These are phyloP conservation scores for Drosophila borealis DNA, from an alignment of 2,888 invertebrate species.

Conservation along the genomic window DNA sequence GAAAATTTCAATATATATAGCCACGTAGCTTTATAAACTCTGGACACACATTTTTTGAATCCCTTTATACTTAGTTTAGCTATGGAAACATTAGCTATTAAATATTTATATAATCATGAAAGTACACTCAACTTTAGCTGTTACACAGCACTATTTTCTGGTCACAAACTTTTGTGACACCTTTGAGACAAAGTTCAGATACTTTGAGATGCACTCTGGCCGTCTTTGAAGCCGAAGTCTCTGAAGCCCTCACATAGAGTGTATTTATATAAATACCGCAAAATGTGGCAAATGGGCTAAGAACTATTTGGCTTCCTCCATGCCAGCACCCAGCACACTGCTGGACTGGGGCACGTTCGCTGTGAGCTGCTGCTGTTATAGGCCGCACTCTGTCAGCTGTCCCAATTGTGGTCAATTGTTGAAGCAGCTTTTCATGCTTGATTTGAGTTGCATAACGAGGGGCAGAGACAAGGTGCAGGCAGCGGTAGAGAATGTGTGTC, in stretches of 20 bases:
- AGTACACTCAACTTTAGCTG: too few relatives aligned
- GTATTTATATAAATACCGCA: constrained; percentile 59
- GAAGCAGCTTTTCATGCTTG: constrained; percentile 62
- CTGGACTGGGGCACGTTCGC: constrained; percentile 31
- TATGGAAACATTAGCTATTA: too few relatives aligned
- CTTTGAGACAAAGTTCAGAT: too few relatives aligned
- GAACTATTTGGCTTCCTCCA: constrained; percentile 77
- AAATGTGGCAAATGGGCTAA: constrained; percentile 72
- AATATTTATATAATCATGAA: too few relatives aligned
- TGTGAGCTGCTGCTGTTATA: constrained; percentile 37
- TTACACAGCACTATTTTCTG: too few relatives aligned
- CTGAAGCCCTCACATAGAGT: constrained; percentile 11
- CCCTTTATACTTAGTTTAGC: too few relatives aligned
- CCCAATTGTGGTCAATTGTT: constrained; percentile 79
- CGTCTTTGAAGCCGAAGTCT: not conserved
- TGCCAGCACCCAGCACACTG: not conserved
- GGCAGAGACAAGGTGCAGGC: constrained; percentile 13
- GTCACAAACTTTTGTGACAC: too few relatives aligned
- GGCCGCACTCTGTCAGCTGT: constrained; percentile 43
- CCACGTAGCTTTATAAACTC: too few relatives aligned
- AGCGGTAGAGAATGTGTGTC: constrained; percentile 59
- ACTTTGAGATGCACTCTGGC: not conserved
- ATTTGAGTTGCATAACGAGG: constrained; percentile 70
- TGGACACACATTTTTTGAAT: too few relatives aligned
- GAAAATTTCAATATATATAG: too few relatives aligned